Conservation (phyloP, 2,113 vertebrate species). For the Cranoglanis bouderius region DNA sequence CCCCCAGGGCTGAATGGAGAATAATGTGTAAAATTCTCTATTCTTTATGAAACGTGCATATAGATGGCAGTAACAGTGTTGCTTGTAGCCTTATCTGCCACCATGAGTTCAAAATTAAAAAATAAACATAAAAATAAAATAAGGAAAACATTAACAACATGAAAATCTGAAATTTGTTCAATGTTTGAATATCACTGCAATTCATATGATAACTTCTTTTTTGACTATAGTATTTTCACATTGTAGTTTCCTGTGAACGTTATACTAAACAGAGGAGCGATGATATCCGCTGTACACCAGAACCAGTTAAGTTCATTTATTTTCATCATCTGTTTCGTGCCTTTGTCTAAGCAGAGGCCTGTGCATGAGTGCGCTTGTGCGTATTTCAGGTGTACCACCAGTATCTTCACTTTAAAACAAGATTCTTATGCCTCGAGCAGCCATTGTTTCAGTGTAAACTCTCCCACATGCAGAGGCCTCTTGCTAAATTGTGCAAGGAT, state of each 20-base stretch:
- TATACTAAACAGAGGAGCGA: neutral
- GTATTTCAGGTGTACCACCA: neutral
- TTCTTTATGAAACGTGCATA: slow-evolving; percentile 56
- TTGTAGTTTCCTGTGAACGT: neutral
- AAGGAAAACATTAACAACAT: neutral
- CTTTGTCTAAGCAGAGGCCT: neutral
- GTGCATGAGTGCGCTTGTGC: slow-evolving; percentile 3
- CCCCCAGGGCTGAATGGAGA: slow-evolving; percentile 34
- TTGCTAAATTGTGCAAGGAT: neutral
- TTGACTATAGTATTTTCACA: neutral
- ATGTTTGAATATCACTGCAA: neutral
- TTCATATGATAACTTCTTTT: neutral
- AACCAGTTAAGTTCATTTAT: neutral
- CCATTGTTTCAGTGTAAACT: slow-evolving; percentile 26
- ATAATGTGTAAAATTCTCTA: slow-evolving; percentile 54
- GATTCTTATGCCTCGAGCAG: neutral
- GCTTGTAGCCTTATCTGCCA: slow-evolving; percentile 15
- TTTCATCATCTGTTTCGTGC: neutral
- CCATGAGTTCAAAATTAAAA: neutral
- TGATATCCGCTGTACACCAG: neutral
- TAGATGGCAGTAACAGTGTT: slow-evolving; percentile 53
- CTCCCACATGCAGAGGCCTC: neutral
- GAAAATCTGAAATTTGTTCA: slow-evolving; percentile 25
- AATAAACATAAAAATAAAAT: slow-evolving; percentile 3
- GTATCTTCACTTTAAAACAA: neutral